Conservation (phyloP, 2,797 vertebrate species). For the Xenentodon cancila region DNA sequence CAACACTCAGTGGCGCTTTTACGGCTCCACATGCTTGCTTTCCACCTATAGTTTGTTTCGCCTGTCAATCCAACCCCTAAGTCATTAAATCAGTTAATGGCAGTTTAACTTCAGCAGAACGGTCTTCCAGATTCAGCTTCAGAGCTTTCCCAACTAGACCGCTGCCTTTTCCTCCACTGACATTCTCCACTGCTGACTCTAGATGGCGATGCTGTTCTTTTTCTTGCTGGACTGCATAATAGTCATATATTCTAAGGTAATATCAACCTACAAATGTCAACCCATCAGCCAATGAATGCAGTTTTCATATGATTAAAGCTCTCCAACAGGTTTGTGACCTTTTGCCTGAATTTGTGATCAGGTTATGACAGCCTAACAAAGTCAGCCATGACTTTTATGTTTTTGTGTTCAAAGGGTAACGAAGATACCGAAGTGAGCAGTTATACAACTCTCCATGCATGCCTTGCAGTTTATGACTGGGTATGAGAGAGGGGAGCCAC, state of each 20-base stretch:
- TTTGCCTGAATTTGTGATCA: neutral
- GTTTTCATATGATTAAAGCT: no score
- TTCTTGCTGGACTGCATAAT: neutral
- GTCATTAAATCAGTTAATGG: slow-evolving; percentile 55
- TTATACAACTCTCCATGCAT: slow-evolving; percentile 7
- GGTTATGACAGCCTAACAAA: neutral
- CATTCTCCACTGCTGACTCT: neutral
- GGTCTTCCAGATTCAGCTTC: neutral
- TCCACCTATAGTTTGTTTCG: slow-evolving; percentile 30
- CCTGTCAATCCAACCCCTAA: slow-evolving; percentile 43
- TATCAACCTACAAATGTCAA: neutral
- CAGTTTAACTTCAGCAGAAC: slow-evolving; percentile 24
- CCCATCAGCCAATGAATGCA: no score
- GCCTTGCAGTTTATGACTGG: slow-evolving; percentile 9
- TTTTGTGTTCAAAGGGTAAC: no score
- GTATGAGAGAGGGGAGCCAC: slow-evolving; percentile 29
- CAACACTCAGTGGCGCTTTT: slow-evolving; percentile 42
- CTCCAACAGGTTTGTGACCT: neutral
- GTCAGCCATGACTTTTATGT: neutral
- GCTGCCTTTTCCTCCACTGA: neutral
- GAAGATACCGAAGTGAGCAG: neutral
- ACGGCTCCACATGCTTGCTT: slow-evolving; percentile 39
- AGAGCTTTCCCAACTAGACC: slow-evolving; percentile 25
- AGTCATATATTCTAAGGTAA: neutral
- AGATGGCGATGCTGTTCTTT: neutral